These are phyloP conservation scores for Synanceia verrucosa DNA, from an alignment of 2,797 vertebrate species.

Conservation along the genomic window DNA sequence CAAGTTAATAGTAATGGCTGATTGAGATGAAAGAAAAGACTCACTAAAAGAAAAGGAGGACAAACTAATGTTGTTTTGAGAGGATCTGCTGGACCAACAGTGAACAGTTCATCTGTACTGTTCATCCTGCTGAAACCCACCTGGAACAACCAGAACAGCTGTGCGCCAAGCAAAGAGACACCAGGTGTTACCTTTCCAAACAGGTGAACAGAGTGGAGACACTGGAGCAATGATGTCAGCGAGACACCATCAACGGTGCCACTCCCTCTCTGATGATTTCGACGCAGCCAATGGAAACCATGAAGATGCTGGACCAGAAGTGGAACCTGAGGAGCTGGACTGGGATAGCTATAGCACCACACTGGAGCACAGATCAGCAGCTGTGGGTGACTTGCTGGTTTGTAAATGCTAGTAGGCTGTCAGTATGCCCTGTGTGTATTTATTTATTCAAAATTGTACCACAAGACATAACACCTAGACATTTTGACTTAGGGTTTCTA, in stretches of 20 bases:
- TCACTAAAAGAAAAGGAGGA: background rate
- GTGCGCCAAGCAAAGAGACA: conserved; percentile 13
- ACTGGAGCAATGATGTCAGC: conserved; percentile 52
- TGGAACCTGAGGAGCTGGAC: conserved; percentile 82
- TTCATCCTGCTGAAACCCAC: conserved; percentile 33
- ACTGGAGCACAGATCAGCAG: conserved; percentile 76
- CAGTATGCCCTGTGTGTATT: too few relatives aligned
- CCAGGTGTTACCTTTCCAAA: background rate
- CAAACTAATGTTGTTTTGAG: background rate
- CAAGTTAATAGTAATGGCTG: conserved; percentile 22
- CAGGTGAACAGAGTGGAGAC: conserved; percentile 11
- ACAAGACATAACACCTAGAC: too few relatives aligned
- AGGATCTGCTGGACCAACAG: conserved; percentile 14
- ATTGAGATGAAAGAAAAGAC: conserved; percentile 19
- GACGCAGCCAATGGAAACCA: conserved; percentile 64
- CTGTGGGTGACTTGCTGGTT: conserved; percentile 71
- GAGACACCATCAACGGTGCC: conserved; percentile 23
- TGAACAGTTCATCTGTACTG: conserved; percentile 29
- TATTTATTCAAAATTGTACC: too few relatives aligned
- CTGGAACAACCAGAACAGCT: conserved; percentile 55
- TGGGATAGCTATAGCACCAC: conserved; percentile 83
- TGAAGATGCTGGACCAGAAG: conserved; percentile 71
- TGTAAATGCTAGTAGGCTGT: background rate
- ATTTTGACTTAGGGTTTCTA: too few relatives aligned
- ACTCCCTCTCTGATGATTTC: conserved; percentile 62